phyloP scores from a whole-genome alignment of 2,888 invertebrate species.

The Drosophila monieri region DNA sequence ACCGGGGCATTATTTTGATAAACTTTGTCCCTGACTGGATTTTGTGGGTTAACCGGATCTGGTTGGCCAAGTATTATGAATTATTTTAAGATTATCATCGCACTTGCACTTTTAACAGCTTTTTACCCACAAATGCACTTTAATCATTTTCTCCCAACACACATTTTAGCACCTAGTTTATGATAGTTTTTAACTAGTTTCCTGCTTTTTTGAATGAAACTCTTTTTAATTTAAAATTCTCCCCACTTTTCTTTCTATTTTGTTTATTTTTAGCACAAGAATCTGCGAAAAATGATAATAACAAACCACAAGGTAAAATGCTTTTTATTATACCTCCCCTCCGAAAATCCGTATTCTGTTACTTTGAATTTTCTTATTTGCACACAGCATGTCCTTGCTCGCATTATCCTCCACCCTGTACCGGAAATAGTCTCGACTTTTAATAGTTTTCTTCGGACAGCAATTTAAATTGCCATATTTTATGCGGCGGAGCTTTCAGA shows the following conservation, averaged over 20 bases:
- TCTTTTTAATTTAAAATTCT: slow-evolving; percentile 47
- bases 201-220: slow-evolving; percentile 20
- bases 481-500: slow-evolving; percentile 64
- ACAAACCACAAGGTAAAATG: slow-evolving; percentile 82
- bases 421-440: slow-evolving; percentile 50
- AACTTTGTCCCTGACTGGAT: slow-evolving; percentile 23
- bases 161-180: background rate
- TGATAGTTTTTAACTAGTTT: slow-evolving; percentile 3
- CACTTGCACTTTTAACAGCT: slow-evolving; percentile 12
- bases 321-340: slow-evolving; percentile 18
- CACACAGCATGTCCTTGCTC: slow-evolving; percentile 20
- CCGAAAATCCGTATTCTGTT: slow-evolving; percentile 14
- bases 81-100: slow-evolving; percentile 3
- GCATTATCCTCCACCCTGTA: background rate
- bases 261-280: slow-evolving; percentile 82
- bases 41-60: slow-evolving; percentile 9
- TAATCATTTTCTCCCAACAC: slow-evolving; percentile 4
- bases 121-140: slow-evolving; percentile 11
- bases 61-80: slow-evolving; percentile 9
- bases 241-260: slow-evolving; percentile 53
- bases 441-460: slow-evolving; percentile 59
- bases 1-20: slow-evolving; percentile 31
- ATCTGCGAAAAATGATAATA: slow-evolving; percentile 83
- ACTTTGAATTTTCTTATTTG: slow-evolving; percentile 31
- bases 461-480: slow-evolving; percentile 69